A percentile compares a stretch with the other conserved stretches of the same genome.
Conservation (phyloP, 2,113 vertebrate genomes). For the Barbus barbus region DNA sequence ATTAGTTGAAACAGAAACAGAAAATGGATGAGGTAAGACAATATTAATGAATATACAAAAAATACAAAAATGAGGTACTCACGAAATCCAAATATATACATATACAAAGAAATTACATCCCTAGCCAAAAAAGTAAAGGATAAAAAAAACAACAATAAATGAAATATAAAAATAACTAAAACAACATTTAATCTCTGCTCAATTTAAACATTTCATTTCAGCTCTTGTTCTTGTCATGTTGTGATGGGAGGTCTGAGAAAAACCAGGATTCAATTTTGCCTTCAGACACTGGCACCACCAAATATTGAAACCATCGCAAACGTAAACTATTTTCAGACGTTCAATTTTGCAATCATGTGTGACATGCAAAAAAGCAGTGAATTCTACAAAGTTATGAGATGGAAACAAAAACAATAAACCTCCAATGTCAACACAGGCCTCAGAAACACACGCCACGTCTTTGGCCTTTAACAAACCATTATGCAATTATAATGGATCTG, state of each 20-base stretch:
- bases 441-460: slow-evolving; percentile 19
- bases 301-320: background rate
- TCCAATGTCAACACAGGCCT: slow-evolving; percentile 12
- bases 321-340: slow-evolving; percentile 25
- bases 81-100: too few species aligned
- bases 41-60: too few species aligned
- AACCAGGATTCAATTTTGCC: slow-evolving; percentile 13
- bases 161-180: background rate
- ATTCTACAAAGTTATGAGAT: slow-evolving; percentile 1
- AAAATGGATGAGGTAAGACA: too few species aligned
- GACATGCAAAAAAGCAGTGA: slow-evolving; percentile 32
- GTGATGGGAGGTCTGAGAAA: background rate
- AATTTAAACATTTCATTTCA: background rate
- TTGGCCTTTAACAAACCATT: slow-evolving; percentile 26
- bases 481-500: slow-evolving; percentile 9
- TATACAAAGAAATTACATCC: too few species aligned
- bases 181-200: slow-evolving; percentile 4
- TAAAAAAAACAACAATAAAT: background rate
- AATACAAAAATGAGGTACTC: too few species aligned
- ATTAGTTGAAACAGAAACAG: too few species aligned
- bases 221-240: background rate
- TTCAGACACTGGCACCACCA: slow-evolving; percentile 7
- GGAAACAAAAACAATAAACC: slow-evolving; percentile 34
- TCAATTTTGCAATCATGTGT: slow-evolving; percentile 34
- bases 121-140: background rate